Conservation (phyloP, 2,113 vertebrate genomes). For the Xiphophorus couchianus region DNA sequence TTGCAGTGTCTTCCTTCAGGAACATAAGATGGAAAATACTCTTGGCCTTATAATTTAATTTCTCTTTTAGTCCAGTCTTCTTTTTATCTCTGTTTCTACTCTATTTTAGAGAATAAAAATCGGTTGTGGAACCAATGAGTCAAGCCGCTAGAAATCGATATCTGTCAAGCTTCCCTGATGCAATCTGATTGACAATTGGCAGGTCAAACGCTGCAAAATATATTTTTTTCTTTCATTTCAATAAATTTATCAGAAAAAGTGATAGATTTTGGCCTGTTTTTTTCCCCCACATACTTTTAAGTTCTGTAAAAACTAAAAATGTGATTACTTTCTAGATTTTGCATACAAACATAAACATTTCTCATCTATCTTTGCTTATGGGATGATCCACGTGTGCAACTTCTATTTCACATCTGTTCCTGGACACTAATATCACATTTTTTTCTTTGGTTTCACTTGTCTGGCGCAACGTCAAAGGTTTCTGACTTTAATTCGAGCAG, state of each 20-base stretch:
- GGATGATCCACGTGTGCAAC: conserved; percentile 22
- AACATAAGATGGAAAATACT: conserved; percentile 2
- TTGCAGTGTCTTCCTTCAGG: conserved; percentile 16
- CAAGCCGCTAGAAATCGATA: neutral
- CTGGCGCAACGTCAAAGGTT: conserved; percentile 23
- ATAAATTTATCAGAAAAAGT: no score
- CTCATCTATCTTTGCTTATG: neutral
- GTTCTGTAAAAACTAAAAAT: no score
- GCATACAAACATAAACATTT: neutral
- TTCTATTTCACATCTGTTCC: conserved; percentile 17
- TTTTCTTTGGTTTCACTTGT: conserved; percentile 16
- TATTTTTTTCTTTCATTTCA: no score
- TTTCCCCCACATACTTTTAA: no score
- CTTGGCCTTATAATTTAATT: neutral
- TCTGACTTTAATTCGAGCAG: conserved; percentile 51
- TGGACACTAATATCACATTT: conserved; percentile 9
- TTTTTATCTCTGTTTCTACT: neutral
- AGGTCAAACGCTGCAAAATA: no score
- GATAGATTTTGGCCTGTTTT: no score
- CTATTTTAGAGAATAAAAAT: neutral
- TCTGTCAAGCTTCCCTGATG: neutral
- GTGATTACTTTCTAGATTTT: neutral
- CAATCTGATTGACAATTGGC: neutral
- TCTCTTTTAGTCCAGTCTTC: neutral
- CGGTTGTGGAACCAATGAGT: neutral